Percentiles rank a stretch among this genome's conserved stretches.
Evolutionary conservation across 30 jellyfish, hydroid and myxozoan genomes (phyloP).

Genomic region (Cassiopea xamachana): DNA sequence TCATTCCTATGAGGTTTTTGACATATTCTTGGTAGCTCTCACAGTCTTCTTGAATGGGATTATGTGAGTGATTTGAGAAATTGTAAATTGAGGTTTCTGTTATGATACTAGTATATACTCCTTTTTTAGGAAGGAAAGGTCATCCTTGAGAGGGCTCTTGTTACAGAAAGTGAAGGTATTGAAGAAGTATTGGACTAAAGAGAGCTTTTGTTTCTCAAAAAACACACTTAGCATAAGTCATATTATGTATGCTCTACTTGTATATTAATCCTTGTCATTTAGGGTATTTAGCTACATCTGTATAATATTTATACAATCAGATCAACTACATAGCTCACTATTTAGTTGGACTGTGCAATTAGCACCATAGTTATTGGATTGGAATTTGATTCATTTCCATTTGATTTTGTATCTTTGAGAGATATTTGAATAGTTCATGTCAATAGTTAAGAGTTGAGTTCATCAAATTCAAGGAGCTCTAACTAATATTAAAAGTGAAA

Average conservation of each 20-base stretch:
- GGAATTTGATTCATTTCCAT: background rate
- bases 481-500: no score
- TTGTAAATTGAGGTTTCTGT: background rate
- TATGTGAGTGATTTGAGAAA: background rate
- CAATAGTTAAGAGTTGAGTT: no score
- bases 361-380: background rate
- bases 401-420: background rate
- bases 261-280: background rate
- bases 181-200: slow-evolving; percentile 79
- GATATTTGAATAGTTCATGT: background rate
- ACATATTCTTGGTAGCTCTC: no score
- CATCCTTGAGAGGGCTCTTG: slow-evolving; percentile 96
- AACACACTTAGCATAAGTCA: background rate
- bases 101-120: background rate
- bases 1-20: no score
- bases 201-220: background rate
- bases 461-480: no score
- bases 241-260: background rate
- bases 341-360: background rate
- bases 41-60: background rate
- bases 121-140: slow-evolving; percentile 90
- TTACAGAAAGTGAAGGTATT: slow-evolving; percentile 98
- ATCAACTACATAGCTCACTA: background rate
- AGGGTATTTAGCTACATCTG: slow-evolving; percentile 11
- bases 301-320: slow-evolving; percentile 1